Base-by-base conservation (phyloP, 2,888 invertebrate species). In the Pyrocoelia pectoralis region DNA sequence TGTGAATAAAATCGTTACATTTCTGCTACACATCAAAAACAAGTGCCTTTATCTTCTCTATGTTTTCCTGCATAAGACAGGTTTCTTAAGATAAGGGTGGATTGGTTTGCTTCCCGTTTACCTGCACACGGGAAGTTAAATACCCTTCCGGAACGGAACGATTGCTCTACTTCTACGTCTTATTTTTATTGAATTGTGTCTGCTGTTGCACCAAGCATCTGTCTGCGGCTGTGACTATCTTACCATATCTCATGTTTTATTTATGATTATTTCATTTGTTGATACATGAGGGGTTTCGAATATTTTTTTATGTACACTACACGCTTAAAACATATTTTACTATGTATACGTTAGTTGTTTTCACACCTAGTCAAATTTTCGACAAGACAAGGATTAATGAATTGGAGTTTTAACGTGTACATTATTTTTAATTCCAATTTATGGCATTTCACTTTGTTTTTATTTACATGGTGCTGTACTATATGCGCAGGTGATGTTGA, bases 51-150 rank as follows among this genome's bases (percentile, higher is more conserved):
- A 66, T 57, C 66, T 61, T 48, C 66, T 53, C 33, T 58, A 57
- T 64, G 64, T 56, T 56, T 46, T 41, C 63, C 54, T 58, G 61
- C 63, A 63, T 54, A 60, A 56, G 61, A 60, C 60, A 61, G 59
- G 59, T 53, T 61, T 60, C 6, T 56, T 53, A 48, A 63, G 62
- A 61, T 64, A 65, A 68, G 65, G 65, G 64, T 58, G 64, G 56
- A 67, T 65, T 57, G 68, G 60, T 68, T 58, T 62, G 65, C 67
- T 65, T 65, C 60, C 65, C 63, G 56, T 65, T 65, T 65, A 68
- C 67, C 68, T 68, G 65, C 52, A 48, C 48, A 40, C 62, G 51
- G 56, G 51, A 50, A 56, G 51, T 28, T 43, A 43, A 41, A 51
- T 51, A 51, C 51, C 51, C 48, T 51, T 56, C 14, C 46, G 18